A percentile compares a stretch with the other conserved stretches of the same genome.
These are phyloP conservation scores for Argyra leucocephala DNA, from an alignment of 2,888 invertebrate genomes.

Conservation along the genomic window DNA sequence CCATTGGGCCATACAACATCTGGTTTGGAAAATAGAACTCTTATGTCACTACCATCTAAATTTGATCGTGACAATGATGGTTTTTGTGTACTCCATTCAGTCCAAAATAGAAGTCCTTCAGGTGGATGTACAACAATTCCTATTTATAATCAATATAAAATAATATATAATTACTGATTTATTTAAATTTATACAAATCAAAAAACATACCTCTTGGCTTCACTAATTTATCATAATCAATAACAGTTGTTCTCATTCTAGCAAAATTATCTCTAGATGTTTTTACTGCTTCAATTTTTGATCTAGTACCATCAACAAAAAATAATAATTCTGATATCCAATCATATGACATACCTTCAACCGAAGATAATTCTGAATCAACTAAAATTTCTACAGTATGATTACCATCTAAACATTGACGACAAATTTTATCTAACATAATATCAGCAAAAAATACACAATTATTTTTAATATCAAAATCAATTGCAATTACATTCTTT, in stretches of 20 bases:
- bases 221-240: conserved; percentile 55
- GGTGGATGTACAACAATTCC: conserved; percentile 70
- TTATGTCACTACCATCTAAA: conserved; percentile 64
- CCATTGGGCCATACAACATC: conserved; percentile 80
- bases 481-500: conserved; percentile 74
- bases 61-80: conserved; percentile 72
- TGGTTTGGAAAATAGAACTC: conserved; percentile 54
- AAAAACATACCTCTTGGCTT: conserved; percentile 55
- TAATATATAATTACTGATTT: no score
- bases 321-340: conserved; percentile 80
- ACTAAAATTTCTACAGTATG: conserved; percentile 60
- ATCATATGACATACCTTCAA: conserved; percentile 83
- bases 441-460: conserved; percentile 87
- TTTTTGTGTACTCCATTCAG: conserved; percentile 72
- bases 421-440: conserved; percentile 63
- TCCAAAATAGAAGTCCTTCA: conserved; percentile 73
- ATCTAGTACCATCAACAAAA: conserved; percentile 72
- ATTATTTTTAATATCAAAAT: conserved; percentile 74
- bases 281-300: conserved; percentile 71
- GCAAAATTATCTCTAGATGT: conserved; percentile 47
- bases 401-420: conserved; percentile 65
- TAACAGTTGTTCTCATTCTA: conserved; percentile 66
- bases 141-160: not conserved
- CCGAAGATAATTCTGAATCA: conserved; percentile 62
- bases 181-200: not conserved